These are phyloP conservation scores for Rachycentron canadum DNA, from an alignment of 2,797 vertebrate species.

Conservation along the genomic window DNA sequence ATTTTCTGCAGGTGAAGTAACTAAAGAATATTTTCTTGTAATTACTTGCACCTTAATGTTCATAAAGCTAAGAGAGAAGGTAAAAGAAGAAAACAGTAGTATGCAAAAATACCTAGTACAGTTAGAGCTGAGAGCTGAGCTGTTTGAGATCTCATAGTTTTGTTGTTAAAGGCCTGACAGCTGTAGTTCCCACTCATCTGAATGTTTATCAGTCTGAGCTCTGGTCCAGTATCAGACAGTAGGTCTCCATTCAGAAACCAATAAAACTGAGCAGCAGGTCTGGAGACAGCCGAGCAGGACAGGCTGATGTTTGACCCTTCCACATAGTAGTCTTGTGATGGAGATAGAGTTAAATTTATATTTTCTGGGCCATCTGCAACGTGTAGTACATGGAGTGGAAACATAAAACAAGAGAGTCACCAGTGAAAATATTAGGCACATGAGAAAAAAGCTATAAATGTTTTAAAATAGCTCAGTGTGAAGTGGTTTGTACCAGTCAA, in stretches of 20 bases:
- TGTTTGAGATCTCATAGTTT: constrained; percentile 46
- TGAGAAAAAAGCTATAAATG: too few relatives aligned
- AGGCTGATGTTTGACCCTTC: constrained; percentile 58
- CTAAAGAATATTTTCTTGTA: too few relatives aligned
- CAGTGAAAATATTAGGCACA: too few relatives aligned
- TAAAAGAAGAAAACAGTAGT: too few relatives aligned
- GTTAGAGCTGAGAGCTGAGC: constrained; percentile 43
- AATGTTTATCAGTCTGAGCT: constrained; percentile 59
- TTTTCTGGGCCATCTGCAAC: constrained; percentile 68
- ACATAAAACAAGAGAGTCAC: background rate
- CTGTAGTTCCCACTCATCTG: constrained; percentile 67
- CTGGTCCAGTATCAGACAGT: constrained; percentile 24
- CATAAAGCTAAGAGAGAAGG: too few relatives aligned
- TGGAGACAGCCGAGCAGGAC: constrained; percentile 68
- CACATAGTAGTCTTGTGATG: constrained; percentile 1
- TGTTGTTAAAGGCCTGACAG: constrained; percentile 68
- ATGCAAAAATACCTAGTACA: constrained; percentile 48
- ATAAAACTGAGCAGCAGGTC: constrained; percentile 40
- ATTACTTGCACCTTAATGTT: too few relatives aligned
- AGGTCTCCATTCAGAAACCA: constrained; percentile 65
- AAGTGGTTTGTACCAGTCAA: too few relatives aligned
- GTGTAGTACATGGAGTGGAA: background rate
- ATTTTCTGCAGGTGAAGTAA: too few relatives aligned
- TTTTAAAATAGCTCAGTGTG: too few relatives aligned
- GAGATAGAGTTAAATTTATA: background rate